Conservation (phyloP, 2,113 vertebrate genomes). For the Syngnathus typhle region DNA sequence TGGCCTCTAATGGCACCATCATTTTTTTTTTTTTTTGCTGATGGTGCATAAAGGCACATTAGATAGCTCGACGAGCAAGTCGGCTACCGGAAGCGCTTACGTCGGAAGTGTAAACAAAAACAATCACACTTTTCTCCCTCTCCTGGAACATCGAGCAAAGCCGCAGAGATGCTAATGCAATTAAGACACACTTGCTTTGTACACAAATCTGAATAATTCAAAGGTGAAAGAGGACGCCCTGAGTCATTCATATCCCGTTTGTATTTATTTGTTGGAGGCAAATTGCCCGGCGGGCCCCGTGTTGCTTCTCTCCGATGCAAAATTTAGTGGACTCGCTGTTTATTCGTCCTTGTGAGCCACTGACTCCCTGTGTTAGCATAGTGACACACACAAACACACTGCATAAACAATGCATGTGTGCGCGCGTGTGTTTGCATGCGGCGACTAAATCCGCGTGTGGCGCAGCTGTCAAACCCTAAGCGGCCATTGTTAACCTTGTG, state of each 20-base stretch:
- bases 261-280: constrained; percentile 49
- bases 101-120: constrained; percentile 27
- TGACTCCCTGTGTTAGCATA: constrained; percentile 19
- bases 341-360: constrained; percentile 47
- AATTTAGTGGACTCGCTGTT: constrained; percentile 43
- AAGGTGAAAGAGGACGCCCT: constrained; percentile 60
- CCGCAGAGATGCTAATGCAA: constrained; percentile 60
- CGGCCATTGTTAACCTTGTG: constrained; percentile 57
- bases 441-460: constrained; percentile 36
- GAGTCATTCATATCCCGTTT: constrained; percentile 61
- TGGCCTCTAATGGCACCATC: constrained; percentile 51
- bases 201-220: constrained; percentile 64
- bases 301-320: constrained; percentile 35
- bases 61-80: constrained; percentile 46
- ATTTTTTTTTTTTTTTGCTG: constrained; percentile 66
- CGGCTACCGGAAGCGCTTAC: constrained; percentile 49
- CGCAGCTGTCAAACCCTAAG: constrained; percentile 52
- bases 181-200: constrained; percentile 45
- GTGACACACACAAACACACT: background rate
- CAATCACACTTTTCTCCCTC: constrained; percentile 30
- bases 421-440: background rate
- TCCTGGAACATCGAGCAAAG: constrained; percentile 47
- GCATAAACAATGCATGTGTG: background rate
- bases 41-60: constrained; percentile 56
- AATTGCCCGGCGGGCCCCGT: constrained; percentile 49